Evolutionary conservation across 2,888 invertebrate species (phyloP), one percentile per base, ranked within the genome.

Genomic region (Agrotis segetum): DNA sequence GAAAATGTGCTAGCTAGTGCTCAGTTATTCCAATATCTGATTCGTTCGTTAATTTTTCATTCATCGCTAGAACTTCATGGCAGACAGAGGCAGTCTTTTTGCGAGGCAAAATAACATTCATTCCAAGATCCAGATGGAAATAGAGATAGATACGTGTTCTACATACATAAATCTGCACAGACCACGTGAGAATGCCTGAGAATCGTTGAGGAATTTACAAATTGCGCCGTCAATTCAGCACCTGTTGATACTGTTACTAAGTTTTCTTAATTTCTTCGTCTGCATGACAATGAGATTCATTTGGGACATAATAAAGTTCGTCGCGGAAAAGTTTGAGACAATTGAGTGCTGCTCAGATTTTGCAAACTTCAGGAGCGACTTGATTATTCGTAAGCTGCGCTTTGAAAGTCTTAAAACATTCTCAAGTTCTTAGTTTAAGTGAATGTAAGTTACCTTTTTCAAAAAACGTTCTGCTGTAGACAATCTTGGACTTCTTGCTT

Each of bases 141-240:
- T 75, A 82, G 56, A 75, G 69, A 80, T 72, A 72, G 55, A 6
- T 52, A 59, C 59, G 40, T 34, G 2, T 56, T 34, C 11, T 63
- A 52, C 63, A 17, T 69, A 55, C 59, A 70, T 79, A 74, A 79
- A 85, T 85, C 69, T 52, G 74, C 52, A 65, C 69, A 73, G 73
- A 73, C 72, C 76, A 70, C 75, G 65, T 50, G 71, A 19, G 71
- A 77, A 81, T 81, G 76, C 58, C 74, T 61, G 70, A 46, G 69
- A 65, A 84, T 74, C 53, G 62, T 60, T 69, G 67, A 84, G 71
- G 79, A 78, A 83, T 83, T 83, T 50, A 67, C 76, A 77, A 82
- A 79, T 79, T 77, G 69, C 69, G 65, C 53, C 60, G 77, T 70
- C 53, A 61, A 74, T 66, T 68, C 58, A 68, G 80, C 87, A 85